Conservation (phyloP, 2,113 vertebrate genomes). For the Petromus typicus region DNA sequence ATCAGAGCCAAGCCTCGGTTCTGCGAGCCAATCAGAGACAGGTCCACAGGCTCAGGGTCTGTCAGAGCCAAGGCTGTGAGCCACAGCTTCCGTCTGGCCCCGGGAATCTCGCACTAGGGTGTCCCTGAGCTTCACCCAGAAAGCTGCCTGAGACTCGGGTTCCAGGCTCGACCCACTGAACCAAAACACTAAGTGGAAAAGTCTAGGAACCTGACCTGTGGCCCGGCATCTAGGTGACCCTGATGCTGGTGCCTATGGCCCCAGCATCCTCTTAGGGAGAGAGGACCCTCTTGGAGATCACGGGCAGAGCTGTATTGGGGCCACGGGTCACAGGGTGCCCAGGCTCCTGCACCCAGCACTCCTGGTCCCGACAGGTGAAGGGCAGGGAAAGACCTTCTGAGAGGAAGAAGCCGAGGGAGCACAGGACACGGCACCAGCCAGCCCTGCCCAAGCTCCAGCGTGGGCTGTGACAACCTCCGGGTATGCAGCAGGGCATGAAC, state of each 20-base stretch:
- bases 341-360: background rate
- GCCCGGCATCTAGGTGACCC: background rate
- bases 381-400: background rate
- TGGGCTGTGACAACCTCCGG: background rate
- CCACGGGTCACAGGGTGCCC: too few species aligned
- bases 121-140: background rate
- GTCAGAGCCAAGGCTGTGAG: background rate
- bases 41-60: background rate
- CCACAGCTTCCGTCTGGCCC: too few species aligned
- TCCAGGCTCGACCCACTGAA: background rate
- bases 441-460: too few species aligned
- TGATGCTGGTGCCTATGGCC: background rate
- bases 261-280: background rate
- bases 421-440: accelerated
- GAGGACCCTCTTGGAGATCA: background rate
- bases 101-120: background rate
- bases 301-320: background rate
- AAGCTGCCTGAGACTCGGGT: background rate
- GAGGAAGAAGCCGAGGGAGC: background rate
- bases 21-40: background rate
- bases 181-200: background rate
- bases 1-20: background rate
- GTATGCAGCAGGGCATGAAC: background rate
- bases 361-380: background rate
- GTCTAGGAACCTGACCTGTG: background rate